Percentiles rank a stretch among this genome's conserved stretches.
These are phyloP conservation scores for Rhagonycha lutea DNA, from an alignment of 2,888 invertebrate genomes.

Conservation along the genomic window DNA sequence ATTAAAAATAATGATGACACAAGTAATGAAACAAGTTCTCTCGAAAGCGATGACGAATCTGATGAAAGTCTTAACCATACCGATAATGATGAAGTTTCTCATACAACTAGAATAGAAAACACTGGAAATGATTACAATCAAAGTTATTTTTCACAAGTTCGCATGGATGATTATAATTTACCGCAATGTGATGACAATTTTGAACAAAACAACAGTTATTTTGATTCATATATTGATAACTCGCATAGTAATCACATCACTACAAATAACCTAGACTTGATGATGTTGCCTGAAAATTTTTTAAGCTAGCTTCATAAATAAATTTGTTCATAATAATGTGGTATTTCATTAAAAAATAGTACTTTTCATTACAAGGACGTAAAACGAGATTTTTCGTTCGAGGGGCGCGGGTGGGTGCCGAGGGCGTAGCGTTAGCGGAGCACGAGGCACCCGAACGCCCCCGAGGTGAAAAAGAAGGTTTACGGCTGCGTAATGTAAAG, in stretches of 20 bases:
- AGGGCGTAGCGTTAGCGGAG: too few species aligned
- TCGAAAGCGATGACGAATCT: constrained; percentile 18
- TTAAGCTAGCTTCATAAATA: neutral
- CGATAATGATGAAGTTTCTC: neutral
- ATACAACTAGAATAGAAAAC: neutral
- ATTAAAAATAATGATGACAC: constrained; percentile 25
- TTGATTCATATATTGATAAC: neutral
- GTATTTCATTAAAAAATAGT: neutral
- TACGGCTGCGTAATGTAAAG: too few species aligned
- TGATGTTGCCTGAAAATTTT: neutral
- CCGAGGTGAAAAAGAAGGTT: too few species aligned
- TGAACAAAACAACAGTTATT: neutral
- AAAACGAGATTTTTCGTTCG: too few species aligned
- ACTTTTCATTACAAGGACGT: neutral
- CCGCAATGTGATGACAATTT: neutral
- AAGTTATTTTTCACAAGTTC: neutral
- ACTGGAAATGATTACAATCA: neutral
- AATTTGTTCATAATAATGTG: too few species aligned
- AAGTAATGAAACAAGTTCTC: constrained; percentile 26
- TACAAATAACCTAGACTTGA: neutral
- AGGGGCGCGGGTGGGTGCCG: too few species aligned
- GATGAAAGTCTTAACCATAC: neutral
- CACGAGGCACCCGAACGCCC: too few species aligned
- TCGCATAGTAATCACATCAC: neutral
- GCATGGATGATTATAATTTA: neutral